Conservation (phyloP, 2,888 invertebrate genomes). For the Drosophila phalerata region DNA sequence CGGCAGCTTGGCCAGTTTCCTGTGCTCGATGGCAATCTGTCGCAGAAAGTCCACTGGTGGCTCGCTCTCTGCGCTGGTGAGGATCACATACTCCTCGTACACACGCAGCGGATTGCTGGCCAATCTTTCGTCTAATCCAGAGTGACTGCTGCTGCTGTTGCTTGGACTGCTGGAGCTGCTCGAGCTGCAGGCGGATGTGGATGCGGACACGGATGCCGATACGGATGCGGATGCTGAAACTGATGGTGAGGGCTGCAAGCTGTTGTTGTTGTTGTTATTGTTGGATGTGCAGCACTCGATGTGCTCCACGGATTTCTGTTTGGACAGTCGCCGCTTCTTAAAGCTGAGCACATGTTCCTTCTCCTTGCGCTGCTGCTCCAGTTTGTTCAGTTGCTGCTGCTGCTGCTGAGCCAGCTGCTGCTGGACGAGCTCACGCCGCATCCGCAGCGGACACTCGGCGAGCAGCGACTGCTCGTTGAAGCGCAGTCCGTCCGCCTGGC, state of each 20-base stretch:
- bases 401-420: conserved; percentile 61
- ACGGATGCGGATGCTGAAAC: conserved; percentile 38
- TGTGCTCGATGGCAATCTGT: conserved; percentile 84
- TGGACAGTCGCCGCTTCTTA: conserved; percentile 85
- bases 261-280: conserved; percentile 15
- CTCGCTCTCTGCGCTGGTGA: conserved; percentile 63
- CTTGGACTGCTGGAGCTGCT: conserved; percentile 60
- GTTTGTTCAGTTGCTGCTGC: conserved; percentile 41
- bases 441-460: conserved; percentile 82
- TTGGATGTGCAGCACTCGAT: conserved; percentile 67
- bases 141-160: conserved; percentile 65
- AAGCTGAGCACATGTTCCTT: conserved; percentile 83
- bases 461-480: conserved; percentile 82
- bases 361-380: conserved; percentile 80
- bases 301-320: conserved; percentile 84
- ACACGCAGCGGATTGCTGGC: conserved; percentile 79
- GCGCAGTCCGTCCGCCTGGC: conserved; percentile 87
- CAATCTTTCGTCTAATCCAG: conserved; percentile 66
- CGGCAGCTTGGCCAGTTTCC: conserved; percentile 85
- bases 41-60: conserved; percentile 83
- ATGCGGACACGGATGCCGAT: conserved; percentile 39
- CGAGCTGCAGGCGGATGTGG: conserved; percentile 42
- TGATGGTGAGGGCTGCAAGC: conserved; percentile 52
- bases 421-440: conserved; percentile 73
- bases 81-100: conserved; percentile 83